phyloP scores from a whole-genome alignment of 2,797 vertebrate species.

The Anolis apletophallus region DNA sequence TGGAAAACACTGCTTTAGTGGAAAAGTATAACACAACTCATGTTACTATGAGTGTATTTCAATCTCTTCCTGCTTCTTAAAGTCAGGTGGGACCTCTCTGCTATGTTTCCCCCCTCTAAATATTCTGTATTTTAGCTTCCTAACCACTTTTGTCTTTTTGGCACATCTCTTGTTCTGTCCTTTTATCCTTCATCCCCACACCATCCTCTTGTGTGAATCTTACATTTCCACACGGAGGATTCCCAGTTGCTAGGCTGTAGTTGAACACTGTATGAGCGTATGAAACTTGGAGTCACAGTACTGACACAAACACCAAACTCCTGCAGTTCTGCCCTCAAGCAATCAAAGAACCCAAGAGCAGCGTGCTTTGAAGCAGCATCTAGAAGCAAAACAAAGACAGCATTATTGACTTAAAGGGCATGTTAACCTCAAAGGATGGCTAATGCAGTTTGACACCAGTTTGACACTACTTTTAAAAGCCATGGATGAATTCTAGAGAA shows the following conservation, averaged over 20 bases:
- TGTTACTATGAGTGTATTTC: no score
- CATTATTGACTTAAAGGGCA: no score
- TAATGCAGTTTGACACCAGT: no score
- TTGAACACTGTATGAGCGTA: conserved; percentile 76
- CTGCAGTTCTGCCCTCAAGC: conserved; percentile 92
- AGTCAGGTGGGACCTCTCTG: background rate
- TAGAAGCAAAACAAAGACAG: conserved; percentile 57
- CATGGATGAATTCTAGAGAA: no score
- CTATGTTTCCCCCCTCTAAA: background rate
- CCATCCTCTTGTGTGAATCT: conserved; percentile 58
- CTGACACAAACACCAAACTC: conserved; percentile 91
- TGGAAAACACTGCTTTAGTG: background rate
- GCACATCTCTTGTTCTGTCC: background rate
- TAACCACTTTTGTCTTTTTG: background rate
- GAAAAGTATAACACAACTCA: no score
- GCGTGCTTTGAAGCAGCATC: conserved; percentile 96
- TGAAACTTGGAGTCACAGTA: conserved; percentile 93
- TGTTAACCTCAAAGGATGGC: no score
- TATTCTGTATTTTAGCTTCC: background rate
- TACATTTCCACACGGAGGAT: conserved; percentile 85
- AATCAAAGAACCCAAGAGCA: conserved; percentile 93
- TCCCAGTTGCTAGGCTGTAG: conserved; percentile 78
- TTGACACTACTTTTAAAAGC: no score
- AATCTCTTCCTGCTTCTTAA: no score
- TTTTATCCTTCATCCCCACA: background rate